Evolutionary conservation across 2,113 vertebrate genomes (phyloP), one percentile per base, ranked within the genome.

Genomic region (Cheirogaleus medius): DNA sequence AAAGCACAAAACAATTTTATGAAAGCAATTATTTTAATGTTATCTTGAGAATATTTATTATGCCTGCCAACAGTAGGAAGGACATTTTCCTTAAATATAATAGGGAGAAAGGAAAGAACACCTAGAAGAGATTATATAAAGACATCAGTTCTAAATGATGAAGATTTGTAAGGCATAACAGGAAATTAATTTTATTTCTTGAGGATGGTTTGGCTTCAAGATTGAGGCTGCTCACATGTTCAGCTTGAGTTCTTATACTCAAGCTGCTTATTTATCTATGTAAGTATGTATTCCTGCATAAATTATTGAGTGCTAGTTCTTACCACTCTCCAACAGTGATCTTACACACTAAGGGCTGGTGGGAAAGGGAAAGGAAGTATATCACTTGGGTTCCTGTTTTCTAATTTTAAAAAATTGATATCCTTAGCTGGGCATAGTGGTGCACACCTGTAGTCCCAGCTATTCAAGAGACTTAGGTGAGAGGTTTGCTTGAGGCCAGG

Each of bases 1-100:
- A 90, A 97, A 95, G 64, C 63, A 94, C 92, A 92, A 88, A 76
- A 87, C 42, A 78, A 10, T 84, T 94, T 97, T 96, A 91, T 90
- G 60, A 86, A 93, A 92, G 32, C 82, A 49, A 1, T 87, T 93
- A 78, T 52, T 80, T 86, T 82, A 15, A 37, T 81, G 4, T 44
- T 97, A 58, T 42, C 47, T 83, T 83, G 82, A 96, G 39, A 18
- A 76, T 87, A 82, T 47, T 85, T 71, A 71, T 0, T 82, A 42
- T 90, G 52, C 60, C 63, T 92, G 6, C 71, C 60, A 88, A 13
- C 37, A 92, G 4, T 58, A 74, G 11, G 37, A 95, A 86, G 39
- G 32, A 15, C 10, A 10, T 39, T 92, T 96, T 64, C 13, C 60
- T 39, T 71, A n/a, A 89, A 44, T 56, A 37, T 49, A 92, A 5